Base-by-base conservation (phyloP, 2,888 invertebrate genomes). In the Mactromeris polynyma region DNA sequence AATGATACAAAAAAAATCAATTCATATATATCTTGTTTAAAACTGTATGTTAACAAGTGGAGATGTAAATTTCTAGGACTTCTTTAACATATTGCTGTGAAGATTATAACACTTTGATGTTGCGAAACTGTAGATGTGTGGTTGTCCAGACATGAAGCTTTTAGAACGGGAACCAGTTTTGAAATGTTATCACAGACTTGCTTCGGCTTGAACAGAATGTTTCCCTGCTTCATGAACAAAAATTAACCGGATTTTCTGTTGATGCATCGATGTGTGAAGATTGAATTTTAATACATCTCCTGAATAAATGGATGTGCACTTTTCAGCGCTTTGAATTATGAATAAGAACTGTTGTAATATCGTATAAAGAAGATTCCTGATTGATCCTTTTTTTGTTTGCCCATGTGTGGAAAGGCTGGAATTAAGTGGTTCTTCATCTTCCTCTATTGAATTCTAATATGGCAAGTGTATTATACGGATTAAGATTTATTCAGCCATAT, bases 1-100 rank as follows among this genome's bases (percentile, higher is more conserved):
- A 58, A 58, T n/a, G 19, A 58, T 58, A 58, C 21, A 6, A 19
- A 36, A 69, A 73, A 73, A 73, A 73, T 73, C 73, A 73, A 73
- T 73, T 73, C 11, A 17, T 36, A 19, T 73, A 73, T 33, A 73
- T 73, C 19, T 36, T 73, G 17, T 73, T 69, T 33, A 73, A 73
- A 64, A n/a, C 17, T 36, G 17, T 36, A 36, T 33, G 73, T 73
- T 36, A 73, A 73, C 73, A 73, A 36, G 73, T 36, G 73, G n/a
- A 14, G 73, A 33, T 73, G 36, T 33, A 73, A 14, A 33, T 64
- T 58, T 64, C n/a, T 64, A 64, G 21, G 58, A 64, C 58, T 64
- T 64, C 58, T 26, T n/a, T 26, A 64, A 64, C 26, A 64, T 9
- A 26, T 64, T n/a, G 58, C 9, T 64, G 58, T 26, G 58, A 26